A percentile compares a stretch with the other conserved stretches of the same genome.
Conservation (phyloP, 2,888 invertebrate species). For the Drosophila flavopinicola region DNA sequence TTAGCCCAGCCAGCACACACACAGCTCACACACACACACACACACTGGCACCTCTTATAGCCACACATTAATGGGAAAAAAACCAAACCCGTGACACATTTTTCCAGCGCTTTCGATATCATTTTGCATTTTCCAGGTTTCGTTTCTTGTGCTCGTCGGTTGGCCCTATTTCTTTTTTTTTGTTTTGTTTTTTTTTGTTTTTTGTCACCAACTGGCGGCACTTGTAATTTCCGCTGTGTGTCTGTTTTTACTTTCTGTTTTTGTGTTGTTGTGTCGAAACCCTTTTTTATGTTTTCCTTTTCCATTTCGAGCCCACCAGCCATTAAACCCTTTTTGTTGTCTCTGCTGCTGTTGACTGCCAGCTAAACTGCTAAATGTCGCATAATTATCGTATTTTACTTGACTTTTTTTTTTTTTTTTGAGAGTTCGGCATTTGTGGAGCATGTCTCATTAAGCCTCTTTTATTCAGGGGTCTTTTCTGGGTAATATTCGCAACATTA, state of each 20-base stretch:
- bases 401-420: conserved; percentile 30
- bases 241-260: conserved; percentile 36
- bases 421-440: conserved; percentile 23
- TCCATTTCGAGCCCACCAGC: conserved; percentile 36
- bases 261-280: conserved; percentile 23
- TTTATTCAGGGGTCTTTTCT: conserved; percentile 8
- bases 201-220: conserved; percentile 66
- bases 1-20: conserved; percentile 40
- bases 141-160: conserved; percentile 40
- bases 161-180: too few species aligned
- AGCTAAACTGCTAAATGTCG: conserved; percentile 80
- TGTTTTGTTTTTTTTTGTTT: conserved; percentile 4
- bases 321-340: conserved; percentile 66
- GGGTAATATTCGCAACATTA: conserved; percentile 45
- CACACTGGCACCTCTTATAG: conserved; percentile 16
- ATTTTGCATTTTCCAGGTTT: conserved; percentile 66
- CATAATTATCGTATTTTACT: conserved; percentile 79
- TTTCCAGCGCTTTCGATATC: conserved; percentile 69
- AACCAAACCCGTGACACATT: conserved; percentile 54
- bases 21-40: conserved; percentile 12
- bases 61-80: conserved; percentile 52
- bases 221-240: conserved; percentile 73
- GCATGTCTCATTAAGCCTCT: conserved; percentile 57
- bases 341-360: conserved; percentile 53
- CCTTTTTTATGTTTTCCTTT: conserved; percentile 51